These are phyloP conservation scores for Lasioglossum lativentre DNA, from an alignment of 2,888 invertebrate genomes.

Conservation along the genomic window DNA sequence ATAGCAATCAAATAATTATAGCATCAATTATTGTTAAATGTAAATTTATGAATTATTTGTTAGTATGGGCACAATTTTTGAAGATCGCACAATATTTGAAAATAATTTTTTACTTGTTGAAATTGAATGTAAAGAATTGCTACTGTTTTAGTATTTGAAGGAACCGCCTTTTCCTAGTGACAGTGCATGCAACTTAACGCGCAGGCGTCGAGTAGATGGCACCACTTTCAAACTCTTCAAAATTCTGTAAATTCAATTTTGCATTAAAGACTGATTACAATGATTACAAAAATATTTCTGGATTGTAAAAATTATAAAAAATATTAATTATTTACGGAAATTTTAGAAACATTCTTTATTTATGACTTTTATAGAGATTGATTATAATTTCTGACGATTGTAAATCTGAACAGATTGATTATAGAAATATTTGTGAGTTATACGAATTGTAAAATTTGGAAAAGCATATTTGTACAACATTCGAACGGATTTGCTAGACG, in stretches of 20 bases:
- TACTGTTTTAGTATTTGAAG: background rate
- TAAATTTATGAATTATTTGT: no score
- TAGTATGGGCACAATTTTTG: no score
- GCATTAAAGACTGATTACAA: no score
- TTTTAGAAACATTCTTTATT: no score
- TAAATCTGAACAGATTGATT: background rate
- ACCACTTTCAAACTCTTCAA: background rate
- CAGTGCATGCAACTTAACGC: background rate
- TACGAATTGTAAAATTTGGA: background rate
- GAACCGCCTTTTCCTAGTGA: background rate
- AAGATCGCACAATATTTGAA: background rate
- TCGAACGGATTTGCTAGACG: background rate
- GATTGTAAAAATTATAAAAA: no score
- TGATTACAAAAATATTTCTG: no score
- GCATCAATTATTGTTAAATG: no score
- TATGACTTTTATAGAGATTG: no score
- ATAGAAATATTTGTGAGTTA: background rate
- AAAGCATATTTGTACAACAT: background rate
- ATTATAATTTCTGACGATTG: no score
- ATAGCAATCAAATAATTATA: no score
- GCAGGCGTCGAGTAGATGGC: background rate
- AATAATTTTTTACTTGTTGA: background rate
- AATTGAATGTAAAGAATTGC: background rate
- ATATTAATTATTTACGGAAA: no score
- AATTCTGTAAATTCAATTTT: no score